These are phyloP conservation scores for Marronus borbonicus DNA, from an alignment of 2,888 invertebrate species.

Conservation along the genomic window DNA sequence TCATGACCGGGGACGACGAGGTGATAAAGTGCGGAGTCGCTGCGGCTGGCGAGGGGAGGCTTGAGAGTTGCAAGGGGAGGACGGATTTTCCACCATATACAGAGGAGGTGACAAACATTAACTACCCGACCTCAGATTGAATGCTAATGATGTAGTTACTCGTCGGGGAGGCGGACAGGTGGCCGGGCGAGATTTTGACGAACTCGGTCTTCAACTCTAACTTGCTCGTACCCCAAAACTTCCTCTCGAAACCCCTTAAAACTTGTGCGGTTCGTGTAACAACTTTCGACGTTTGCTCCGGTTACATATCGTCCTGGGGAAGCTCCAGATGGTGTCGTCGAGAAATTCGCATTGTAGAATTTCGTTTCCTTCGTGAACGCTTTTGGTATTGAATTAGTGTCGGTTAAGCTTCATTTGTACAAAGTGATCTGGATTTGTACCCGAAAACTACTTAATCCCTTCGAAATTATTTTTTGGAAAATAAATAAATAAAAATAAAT, in stretches of 20 bases:
- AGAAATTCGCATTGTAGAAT: no score
- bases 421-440: no score
- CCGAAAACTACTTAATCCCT: no score
- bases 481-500: no score
- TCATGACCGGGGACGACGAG: background rate
- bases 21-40: constrained; percentile 6
- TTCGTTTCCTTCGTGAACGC: no score
- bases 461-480: no score
- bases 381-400: no score
- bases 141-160: constrained; percentile 45
- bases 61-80: background rate
- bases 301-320: background rate
- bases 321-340: constrained; percentile 4
- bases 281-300: constrained; percentile 3
- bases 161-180: background rate
- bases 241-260: background rate
- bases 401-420: no score
- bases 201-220: background rate
- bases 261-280: background rate
- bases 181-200: background rate
- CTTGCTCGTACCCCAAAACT: background rate
- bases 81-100: background rate
- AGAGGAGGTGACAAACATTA: constrained; percentile 35
- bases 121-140: constrained; percentile 42
- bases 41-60: background rate